Conservation (phyloP, 1,140 invertebrate species). For the Dolichoris vasculosae region DNA sequence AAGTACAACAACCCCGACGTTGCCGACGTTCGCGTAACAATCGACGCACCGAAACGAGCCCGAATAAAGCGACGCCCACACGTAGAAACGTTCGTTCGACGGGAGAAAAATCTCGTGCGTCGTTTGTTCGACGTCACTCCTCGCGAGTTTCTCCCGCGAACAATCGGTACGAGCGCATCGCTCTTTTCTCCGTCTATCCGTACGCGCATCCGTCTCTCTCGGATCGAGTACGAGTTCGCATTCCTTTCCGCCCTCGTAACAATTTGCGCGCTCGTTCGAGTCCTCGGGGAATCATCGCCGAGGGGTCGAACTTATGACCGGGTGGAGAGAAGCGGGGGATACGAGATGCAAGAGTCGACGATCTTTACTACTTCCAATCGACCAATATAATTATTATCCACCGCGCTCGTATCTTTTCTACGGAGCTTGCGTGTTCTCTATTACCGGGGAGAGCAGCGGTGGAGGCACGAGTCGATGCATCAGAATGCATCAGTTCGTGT, state of each 20-base stretch:
- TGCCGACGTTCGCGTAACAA: slow-evolving; percentile 39
- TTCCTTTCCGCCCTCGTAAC: slow-evolving; percentile 56
- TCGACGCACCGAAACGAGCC: slow-evolving; percentile 37
- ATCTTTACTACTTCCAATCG: slow-evolving; percentile 65
- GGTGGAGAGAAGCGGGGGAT: slow-evolving; percentile 28
- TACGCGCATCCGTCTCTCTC: slow-evolving; percentile 1
- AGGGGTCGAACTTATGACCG: slow-evolving; percentile 66
- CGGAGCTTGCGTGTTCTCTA: not conserved
- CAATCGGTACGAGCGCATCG: slow-evolving; percentile 63
- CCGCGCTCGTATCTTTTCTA: slow-evolving; percentile 43
- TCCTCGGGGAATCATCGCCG: slow-evolving; percentile 60
- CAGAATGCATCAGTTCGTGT: not conserved
- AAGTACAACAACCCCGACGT: slow-evolving; percentile 28
- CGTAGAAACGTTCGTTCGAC: not conserved
- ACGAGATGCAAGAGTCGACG: not conserved
- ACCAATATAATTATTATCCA: slow-evolving; percentile 70
- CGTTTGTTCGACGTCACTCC: slow-evolving; percentile 63
- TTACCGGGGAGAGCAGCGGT: too few relatives aligned
- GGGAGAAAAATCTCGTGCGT: slow-evolving; percentile 49
- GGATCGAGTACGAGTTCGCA: slow-evolving; percentile 13
- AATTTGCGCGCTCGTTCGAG: slow-evolving; percentile 62
- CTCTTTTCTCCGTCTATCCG: slow-evolving; percentile 20
- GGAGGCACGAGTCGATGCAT: not conserved
- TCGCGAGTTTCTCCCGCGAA: slow-evolving; percentile 64
- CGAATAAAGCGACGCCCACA: slow-evolving; percentile 52